phyloP scores from a whole-genome alignment of 2,888 invertebrate species.

The Cantharis rustica region DNA sequence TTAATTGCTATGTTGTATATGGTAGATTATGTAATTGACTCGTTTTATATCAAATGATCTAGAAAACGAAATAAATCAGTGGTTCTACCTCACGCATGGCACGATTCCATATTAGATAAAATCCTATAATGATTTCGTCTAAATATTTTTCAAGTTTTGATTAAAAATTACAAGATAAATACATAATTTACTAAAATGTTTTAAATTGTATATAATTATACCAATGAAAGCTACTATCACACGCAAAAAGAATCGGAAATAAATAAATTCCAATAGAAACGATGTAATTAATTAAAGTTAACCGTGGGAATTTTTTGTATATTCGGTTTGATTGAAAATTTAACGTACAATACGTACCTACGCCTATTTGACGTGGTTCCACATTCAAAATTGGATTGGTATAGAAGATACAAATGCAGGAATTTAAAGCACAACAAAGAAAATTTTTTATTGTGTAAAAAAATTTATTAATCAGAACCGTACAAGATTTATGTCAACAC shows the following conservation, averaged over 20 bases:
- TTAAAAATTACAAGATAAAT: background rate
- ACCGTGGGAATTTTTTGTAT: background rate
- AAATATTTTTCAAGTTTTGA: background rate
- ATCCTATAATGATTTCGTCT: background rate
- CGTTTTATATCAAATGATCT: slow-evolving; percentile 21
- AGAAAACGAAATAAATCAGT: slow-evolving; percentile 23
- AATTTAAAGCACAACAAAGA: background rate
- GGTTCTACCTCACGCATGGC: slow-evolving; percentile 17
- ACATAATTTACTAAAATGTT: background rate
- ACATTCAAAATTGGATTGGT: background rate
- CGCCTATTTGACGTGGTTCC: background rate
- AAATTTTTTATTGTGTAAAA: background rate
- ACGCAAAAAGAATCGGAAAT: background rate
- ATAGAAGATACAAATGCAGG: background rate
- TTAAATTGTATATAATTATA: background rate
- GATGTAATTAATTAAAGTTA: slow-evolving; percentile 2
- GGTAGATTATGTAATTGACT: slow-evolving; percentile 10
- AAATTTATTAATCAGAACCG: background rate
- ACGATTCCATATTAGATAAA: slow-evolving; percentile 13
- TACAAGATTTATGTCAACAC: background rate
- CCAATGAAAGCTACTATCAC: background rate
- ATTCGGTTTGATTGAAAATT: background rate
- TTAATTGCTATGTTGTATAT: background rate
- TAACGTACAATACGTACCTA: background rate
- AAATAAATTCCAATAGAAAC: background rate